A percentile compares a stretch with the other conserved stretches of the same genome.
Conservation (phyloP, 1,140 invertebrate species). For the Nephotettix cincticeps region DNA sequence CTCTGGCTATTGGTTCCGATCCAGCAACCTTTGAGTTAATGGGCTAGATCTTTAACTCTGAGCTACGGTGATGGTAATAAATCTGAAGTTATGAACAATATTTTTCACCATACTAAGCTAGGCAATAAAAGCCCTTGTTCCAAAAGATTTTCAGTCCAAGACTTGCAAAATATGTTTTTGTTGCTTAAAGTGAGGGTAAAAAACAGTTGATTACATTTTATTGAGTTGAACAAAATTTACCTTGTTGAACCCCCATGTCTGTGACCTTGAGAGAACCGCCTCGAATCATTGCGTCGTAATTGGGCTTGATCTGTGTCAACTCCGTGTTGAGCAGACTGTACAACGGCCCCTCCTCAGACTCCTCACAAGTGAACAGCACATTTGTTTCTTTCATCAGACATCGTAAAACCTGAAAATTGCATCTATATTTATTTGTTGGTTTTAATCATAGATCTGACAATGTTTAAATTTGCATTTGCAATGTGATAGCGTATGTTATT, state of each 20-base stretch:
- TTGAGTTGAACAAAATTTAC: constrained; percentile 51
- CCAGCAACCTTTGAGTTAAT: too few relatives aligned
- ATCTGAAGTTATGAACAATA: too few relatives aligned
- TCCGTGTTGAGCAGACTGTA: constrained; percentile 75
- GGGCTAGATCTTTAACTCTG: too few relatives aligned
- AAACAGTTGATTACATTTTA: not conserved
- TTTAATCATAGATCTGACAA: not conserved
- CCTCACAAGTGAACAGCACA: constrained; percentile 65
- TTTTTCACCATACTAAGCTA: too few relatives aligned
- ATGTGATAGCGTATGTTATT: not conserved
- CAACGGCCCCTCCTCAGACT: constrained; percentile 57
- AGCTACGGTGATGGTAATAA: too few relatives aligned
- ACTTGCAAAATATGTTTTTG: too few relatives aligned
- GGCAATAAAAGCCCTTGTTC: too few relatives aligned
- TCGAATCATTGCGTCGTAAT: constrained; percentile 86
- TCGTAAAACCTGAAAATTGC: constrained; percentile 59
- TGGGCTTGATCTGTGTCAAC: constrained; percentile 78
- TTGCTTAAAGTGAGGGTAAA: not conserved
- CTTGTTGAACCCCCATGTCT: constrained; percentile 80
- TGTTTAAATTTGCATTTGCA: not conserved
- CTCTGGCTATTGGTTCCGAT: too few relatives aligned
- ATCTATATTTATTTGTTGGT: not conserved
- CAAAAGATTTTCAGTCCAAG: too few relatives aligned
- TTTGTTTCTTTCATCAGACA: constrained; percentile 78
- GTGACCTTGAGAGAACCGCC: constrained; percentile 77